Percentiles rank a stretch among this genome's conserved stretches.
Evolutionary conservation across 2,888 invertebrate genomes (phyloP).

Genomic region (Chrysotoxum bicinctum): DNA sequence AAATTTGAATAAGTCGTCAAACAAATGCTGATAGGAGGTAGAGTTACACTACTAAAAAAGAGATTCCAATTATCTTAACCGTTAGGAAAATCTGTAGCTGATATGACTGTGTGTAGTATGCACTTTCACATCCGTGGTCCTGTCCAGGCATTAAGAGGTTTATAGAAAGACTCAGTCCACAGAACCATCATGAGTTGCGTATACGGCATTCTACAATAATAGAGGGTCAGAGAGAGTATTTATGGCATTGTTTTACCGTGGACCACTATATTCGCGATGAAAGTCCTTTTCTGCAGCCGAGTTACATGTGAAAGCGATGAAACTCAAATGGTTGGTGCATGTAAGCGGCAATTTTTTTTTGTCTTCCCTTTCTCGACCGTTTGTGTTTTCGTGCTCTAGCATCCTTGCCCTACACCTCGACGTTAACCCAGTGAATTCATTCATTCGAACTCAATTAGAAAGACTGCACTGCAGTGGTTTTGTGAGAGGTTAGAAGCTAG

Average conservation of each 20-base stretch:
- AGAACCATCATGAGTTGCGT: slow-evolving; percentile 28
- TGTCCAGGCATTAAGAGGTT: slow-evolving; percentile 1
- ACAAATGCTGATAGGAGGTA: slow-evolving; percentile 36
- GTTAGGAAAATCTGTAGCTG: slow-evolving; percentile 36
- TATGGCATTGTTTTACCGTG: slow-evolving; percentile 37
- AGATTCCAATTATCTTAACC: slow-evolving; percentile 62
- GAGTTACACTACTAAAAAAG: slow-evolving; percentile 15
- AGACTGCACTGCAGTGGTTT: slow-evolving; percentile 62
- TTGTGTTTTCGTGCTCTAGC: slow-evolving; percentile 10
- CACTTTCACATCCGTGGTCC: too few relatives aligned
- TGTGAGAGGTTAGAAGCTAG: slow-evolving; percentile 32
- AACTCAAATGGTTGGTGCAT: slow-evolving; percentile 26
- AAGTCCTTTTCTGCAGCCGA: slow-evolving; percentile 18
- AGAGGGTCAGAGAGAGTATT: not conserved
- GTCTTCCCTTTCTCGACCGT: not conserved
- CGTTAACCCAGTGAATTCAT: slow-evolving; percentile 29
- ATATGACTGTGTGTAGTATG: slow-evolving; percentile 21
- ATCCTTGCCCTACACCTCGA: not conserved
- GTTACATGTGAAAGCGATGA: slow-evolving; percentile 42
- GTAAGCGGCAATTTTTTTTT: slow-evolving; percentile 18
- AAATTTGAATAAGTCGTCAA: slow-evolving; percentile 56
- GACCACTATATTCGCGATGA: slow-evolving; percentile 42
- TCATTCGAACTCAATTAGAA: slow-evolving; percentile 64
- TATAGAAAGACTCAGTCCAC: slow-evolving; percentile 14
- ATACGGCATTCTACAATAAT: slow-evolving; percentile 26